Conservation (phyloP, 2,113 vertebrate species). For the Phalacrocorax pelagicus region DNA sequence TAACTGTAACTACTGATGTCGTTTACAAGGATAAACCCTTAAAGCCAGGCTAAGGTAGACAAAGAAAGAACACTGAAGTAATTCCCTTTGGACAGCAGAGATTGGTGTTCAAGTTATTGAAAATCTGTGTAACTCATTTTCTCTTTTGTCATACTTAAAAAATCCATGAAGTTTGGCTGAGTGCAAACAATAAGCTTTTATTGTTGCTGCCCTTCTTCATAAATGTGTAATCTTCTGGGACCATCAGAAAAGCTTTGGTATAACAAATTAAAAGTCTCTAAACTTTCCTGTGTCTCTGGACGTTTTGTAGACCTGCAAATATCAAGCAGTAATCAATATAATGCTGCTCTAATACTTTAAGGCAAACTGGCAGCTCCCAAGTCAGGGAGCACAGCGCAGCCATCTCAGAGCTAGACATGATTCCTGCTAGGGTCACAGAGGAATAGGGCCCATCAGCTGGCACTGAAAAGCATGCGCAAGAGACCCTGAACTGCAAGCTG, state of each 20-base stretch:
- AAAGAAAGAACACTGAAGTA: constrained; percentile 55
- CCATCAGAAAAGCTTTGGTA: constrained; percentile 72
- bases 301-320: constrained; percentile 60
- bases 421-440: not conserved
- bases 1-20: constrained; percentile 78
- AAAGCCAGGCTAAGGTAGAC: constrained; percentile 68
- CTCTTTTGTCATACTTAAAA: constrained; percentile 85
- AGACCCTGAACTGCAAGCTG: not conserved
- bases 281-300: constrained; percentile 76
- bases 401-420: accelerated
- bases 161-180: constrained; percentile 76
- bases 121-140: constrained; percentile 78
- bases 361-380: not conserved
- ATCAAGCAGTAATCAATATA: constrained; percentile 69
- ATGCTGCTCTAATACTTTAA: constrained; percentile 44
- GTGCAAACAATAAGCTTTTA: constrained; percentile 83
- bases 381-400: not conserved
- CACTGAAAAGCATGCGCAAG: not conserved
- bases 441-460: not conserved
- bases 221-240: constrained; percentile 76
- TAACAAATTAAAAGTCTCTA: constrained; percentile 82
- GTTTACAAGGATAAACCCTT: constrained; percentile 74
- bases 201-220: constrained; percentile 77
- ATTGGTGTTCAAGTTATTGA: constrained; percentile 75
- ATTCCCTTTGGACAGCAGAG: constrained; percentile 67